Evolutionary conservation across 2,113 vertebrate species (phyloP), one percentile per base, ranked within the genome.

Genomic region (Macrotus californicus): DNA sequence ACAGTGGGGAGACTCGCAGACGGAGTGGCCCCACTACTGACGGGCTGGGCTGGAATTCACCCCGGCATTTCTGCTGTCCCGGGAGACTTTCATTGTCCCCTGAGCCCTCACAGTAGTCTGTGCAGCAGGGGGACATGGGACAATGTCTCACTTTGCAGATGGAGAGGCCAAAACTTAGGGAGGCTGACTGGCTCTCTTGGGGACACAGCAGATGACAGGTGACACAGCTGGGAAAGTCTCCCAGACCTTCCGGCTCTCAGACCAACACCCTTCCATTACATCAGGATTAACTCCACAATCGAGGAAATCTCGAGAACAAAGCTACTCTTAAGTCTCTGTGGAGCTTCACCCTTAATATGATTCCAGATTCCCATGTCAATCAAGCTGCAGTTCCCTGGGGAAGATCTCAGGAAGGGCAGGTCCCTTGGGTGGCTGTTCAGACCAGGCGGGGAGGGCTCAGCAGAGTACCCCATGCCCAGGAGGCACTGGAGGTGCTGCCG

Each of bases 231-330:
- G 90, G 91, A 82, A 70, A 81, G 7, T 7, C 82, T 56, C 76
- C 41, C 67, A 88, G 75, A 59, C 86, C 80, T 93, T 89, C 84
- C 2, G 0, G 41, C 87, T 92, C 92, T 72, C 24, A 88, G 87
- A 59, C 93, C 85, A 56, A 61, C 94, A 87, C 93, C 91, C 81
- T 89, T 91, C 88, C 91, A 80, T 96, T 70, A 94, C 75, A 36
- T 73, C 39, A 41, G 90, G 96, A 94, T 89, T 95, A 95, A 52
- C 94, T 77, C 67, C 77, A 75, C 95, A 41, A 56, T 96, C 94
- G 70, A 67, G 94, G 93, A 96, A 96, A 84, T 79, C 91, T 75
- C 93, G 41, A 83, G 95, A 90, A 76, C 96, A 95, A 95, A 97
- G 84, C 91, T 52, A 61, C 84, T 82, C 81, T 93, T 81, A 94